Conservation (phyloP, 2,888 invertebrate genomes). For the Meganola albula region DNA sequence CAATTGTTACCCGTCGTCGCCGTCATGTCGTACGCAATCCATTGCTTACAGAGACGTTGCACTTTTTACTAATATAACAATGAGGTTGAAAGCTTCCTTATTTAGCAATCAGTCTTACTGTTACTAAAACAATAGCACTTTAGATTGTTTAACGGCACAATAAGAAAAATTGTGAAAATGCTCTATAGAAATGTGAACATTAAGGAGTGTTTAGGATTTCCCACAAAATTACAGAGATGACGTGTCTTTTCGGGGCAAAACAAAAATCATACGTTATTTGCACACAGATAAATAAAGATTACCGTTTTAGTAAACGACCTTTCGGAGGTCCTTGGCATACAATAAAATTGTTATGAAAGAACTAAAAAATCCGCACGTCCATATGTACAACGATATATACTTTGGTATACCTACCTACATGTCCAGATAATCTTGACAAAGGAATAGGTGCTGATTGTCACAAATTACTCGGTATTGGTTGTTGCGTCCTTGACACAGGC, state of each 20-base stretch:
- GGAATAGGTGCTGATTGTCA: slow-evolving; percentile 35
- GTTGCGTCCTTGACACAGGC: slow-evolving; percentile 41
- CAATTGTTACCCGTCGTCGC: slow-evolving; percentile 31
- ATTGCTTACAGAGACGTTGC: slow-evolving; percentile 30
- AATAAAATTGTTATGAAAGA: slow-evolving; percentile 57
- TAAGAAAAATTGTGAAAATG: slow-evolving; percentile 6
- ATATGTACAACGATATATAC: slow-evolving; percentile 26
- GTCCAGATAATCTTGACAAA: slow-evolving; percentile 14
- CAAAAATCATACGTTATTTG: slow-evolving; percentile 47
- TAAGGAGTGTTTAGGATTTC: slow-evolving; percentile 11
- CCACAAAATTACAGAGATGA: slow-evolving; percentile 31
- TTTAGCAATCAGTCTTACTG: slow-evolving; percentile 31
- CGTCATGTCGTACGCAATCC: slow-evolving; percentile 34
- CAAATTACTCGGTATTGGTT: slow-evolving; percentile 44
- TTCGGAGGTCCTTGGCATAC: slow-evolving; percentile 66
- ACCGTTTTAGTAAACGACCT: slow-evolving; percentile 69
- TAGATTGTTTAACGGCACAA: slow-evolving; percentile 9
- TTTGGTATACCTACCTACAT: no score
- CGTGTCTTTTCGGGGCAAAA: slow-evolving; percentile 37
- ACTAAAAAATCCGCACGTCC: slow-evolving; percentile 52
- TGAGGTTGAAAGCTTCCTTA: slow-evolving; percentile 34
- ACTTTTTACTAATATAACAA: slow-evolving; percentile 37
- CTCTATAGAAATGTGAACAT: no score
- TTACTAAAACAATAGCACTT: slow-evolving; percentile 28
- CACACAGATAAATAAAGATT: slow-evolving; percentile 71